Evolutionary conservation across 2,888 invertebrate species (phyloP), one percentile per base, ranked within the genome.

Genomic region (Drosophila robusta): DNA sequence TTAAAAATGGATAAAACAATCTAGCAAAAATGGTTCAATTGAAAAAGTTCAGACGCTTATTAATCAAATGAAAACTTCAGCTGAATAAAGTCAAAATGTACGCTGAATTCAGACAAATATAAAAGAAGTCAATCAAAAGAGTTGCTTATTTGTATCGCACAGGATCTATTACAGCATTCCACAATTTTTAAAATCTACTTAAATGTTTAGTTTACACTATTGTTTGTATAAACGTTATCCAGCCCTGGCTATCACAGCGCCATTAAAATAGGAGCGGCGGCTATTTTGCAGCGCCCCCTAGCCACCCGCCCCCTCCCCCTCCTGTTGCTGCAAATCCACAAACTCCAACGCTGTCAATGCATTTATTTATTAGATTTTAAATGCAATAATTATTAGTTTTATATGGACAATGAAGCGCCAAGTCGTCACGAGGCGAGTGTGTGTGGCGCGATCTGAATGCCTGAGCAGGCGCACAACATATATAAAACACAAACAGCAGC

Each of bases 321-420:
- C 6, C n/a, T 32, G 42, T 11, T 32, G 32, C 18, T 12, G 22
- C 32, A 54, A 24, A 44, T 54, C 34, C 44, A 54, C 44, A 54
- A 47, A 47, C 63, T 56, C 63, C 52, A 63, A 57, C 57, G 41
- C 77, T 84, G 84, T 86, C 88, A 80, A 79, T 85, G 83, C 78
- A 64, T 60, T 75, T 80, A 87, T 87, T 89, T 87, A 87, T 89
- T 89, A 82, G 86, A 87, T 89, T 87, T 87, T 86, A 87, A 87
- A 87, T 86, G 89, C 88, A 89, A 87, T 83, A 89, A 87, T 87
- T 87, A 87, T 83, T 80, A 74, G 80, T 89, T 82, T 75, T 82
- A 75, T 80, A 89, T 78, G 85, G 89, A 74, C 87, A 84, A 75
- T 86, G 87, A 86, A 88, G 88, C 84, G 88, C 87, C 79, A 69